These are phyloP conservation scores for Dichetophora obliterata DNA, from an alignment of 2,888 invertebrate species.

Conservation along the genomic window DNA sequence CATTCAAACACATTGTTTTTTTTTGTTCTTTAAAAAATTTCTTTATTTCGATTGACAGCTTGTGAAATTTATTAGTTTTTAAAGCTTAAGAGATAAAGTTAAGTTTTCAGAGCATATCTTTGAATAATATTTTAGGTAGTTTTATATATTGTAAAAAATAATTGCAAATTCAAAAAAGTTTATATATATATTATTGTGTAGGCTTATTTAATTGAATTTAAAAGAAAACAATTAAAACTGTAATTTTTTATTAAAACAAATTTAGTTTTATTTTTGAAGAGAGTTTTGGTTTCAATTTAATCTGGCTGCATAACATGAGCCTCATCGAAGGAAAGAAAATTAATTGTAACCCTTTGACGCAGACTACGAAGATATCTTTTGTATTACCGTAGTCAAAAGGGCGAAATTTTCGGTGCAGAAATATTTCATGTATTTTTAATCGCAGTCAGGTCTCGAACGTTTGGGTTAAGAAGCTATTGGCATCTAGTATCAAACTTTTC, in stretches of 20 bases:
- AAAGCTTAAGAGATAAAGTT: neutral
- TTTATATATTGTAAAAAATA: slow-evolving; percentile 34
- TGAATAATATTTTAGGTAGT: neutral
- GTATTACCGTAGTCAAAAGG: too few species aligned
- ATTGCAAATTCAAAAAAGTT: slow-evolving; percentile 19
- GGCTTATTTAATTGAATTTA: slow-evolving; percentile 29
- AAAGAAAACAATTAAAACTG: slow-evolving; percentile 35
- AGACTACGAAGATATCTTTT: too few species aligned
- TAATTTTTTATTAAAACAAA: slow-evolving; percentile 25
- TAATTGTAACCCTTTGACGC: too few species aligned
- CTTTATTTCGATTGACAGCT: neutral
- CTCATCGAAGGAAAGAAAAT: too few species aligned
- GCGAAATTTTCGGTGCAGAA: too few species aligned
- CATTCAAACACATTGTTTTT: neutral
- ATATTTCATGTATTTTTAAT: too few species aligned
- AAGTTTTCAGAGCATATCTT: neutral
- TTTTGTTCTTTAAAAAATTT: neutral
- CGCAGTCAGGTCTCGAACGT: too few species aligned
- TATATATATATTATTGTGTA: slow-evolving; percentile 23
- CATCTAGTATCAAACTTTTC: too few species aligned
- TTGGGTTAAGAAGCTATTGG: too few species aligned
- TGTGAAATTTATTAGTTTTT: neutral
- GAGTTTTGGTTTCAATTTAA: too few species aligned
- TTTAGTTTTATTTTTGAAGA: neutral
- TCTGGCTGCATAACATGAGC: too few species aligned